A percentile compares a stretch with the other conserved stretches of the same genome.
These are phyloP conservation scores for Lepidochrysops patricia DNA, from an alignment of 2,888 invertebrate genomes.

Conservation along the genomic window DNA sequence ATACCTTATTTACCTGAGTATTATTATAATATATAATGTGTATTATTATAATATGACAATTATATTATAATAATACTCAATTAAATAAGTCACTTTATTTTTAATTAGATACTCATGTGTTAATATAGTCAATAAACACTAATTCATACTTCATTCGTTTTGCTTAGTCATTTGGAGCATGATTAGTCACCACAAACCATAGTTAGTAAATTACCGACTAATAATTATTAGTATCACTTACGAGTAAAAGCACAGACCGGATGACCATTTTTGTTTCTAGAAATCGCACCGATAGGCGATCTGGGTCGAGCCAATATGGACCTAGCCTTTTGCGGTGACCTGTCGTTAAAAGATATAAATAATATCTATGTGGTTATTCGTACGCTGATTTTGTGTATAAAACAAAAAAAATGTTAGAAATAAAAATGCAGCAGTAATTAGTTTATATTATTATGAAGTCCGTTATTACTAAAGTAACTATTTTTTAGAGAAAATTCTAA, in stretches of 20 bases:
- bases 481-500: no score
- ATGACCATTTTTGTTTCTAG: background rate
- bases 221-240: background rate
- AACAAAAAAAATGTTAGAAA: no score
- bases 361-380: background rate
- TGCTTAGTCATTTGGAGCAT: background rate
- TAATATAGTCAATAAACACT: background rate
- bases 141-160: no score
- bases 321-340: background rate
- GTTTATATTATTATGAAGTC: no score
- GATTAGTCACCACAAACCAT: background rate
- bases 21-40: no score
- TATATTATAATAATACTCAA: no score
- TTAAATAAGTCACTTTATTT: no score
- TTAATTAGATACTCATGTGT: no score
- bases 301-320: background rate
- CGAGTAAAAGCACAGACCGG: background rate
- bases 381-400: background rate
- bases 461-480: no score
- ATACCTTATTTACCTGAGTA: no score
- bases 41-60: no score
- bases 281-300: background rate
- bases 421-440: no score
- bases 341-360: background rate
- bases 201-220: background rate